Percentiles rank a stretch among this genome's conserved stretches.
These are phyloP conservation scores for Synanceia verrucosa DNA, from an alignment of 2,797 vertebrate species.

Conservation along the genomic window DNA sequence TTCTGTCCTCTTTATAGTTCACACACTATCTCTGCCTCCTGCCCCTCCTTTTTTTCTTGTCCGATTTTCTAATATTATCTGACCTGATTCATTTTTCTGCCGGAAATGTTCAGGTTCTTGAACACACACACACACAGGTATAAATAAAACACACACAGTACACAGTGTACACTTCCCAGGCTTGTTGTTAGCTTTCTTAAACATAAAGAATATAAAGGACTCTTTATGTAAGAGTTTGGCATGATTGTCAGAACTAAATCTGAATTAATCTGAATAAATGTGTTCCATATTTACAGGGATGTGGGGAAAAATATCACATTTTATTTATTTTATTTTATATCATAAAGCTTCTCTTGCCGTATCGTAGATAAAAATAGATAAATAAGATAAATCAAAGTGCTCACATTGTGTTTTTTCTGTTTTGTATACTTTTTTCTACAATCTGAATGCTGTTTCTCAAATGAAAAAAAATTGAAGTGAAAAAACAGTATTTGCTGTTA, in stretches of 20 bases:
- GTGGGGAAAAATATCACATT: too few relatives aligned
- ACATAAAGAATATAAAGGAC: constrained; percentile 5
- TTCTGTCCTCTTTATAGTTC: constrained; percentile 5
- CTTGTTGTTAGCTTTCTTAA: neutral
- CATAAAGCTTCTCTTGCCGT: too few relatives aligned
- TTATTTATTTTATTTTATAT: too few relatives aligned
- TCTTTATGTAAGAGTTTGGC: neutral
- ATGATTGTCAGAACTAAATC: constrained; percentile 11
- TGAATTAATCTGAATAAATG: neutral
- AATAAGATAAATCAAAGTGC: too few relatives aligned
- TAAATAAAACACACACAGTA: constrained; percentile 15
- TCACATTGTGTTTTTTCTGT: too few relatives aligned
- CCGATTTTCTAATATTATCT: constrained; percentile 26
- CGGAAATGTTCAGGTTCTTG: constrained; percentile 14
- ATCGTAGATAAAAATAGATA: too few relatives aligned
- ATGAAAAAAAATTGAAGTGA: neutral
- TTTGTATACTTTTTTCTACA: neutral
- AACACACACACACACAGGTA: constrained; percentile 5
- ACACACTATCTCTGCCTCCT: neutral
- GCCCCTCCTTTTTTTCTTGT: neutral
- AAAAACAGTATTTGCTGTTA: neutral
- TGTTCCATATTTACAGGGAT: neutral
- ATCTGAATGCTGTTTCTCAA: neutral
- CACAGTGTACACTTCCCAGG: neutral
- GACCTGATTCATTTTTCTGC: constrained; percentile 35